Percentiles rank a stretch among this genome's conserved stretches.
These are phyloP conservation scores for Pseudomyrmex cubaensis DNA, from an alignment of 1,140 invertebrate genomes.

Conservation along the genomic window DNA sequence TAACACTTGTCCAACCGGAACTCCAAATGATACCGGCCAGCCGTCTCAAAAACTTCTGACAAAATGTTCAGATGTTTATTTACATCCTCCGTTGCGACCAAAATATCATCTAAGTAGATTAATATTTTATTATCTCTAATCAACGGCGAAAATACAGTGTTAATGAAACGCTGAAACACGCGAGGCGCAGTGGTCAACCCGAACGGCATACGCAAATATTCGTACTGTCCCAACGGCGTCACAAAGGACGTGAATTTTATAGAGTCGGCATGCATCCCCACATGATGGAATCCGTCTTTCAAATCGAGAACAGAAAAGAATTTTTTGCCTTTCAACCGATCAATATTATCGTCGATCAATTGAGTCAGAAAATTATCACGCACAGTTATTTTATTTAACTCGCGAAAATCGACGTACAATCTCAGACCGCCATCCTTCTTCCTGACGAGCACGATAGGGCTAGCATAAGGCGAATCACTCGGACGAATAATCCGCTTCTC, in stretches of 20 bases:
- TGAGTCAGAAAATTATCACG: constrained; percentile 35
- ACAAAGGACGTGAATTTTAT: background rate
- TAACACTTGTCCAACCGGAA: no score
- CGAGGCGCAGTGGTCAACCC: background rate
- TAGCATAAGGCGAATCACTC: constrained; percentile 22
- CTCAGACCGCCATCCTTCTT: constrained; percentile 73
- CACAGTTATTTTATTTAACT: constrained; percentile 10
- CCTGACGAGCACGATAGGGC: background rate
- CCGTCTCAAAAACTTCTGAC: no score
- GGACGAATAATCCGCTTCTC: background rate
- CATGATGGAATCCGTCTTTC: constrained; percentile 3
- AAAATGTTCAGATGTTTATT: no score
- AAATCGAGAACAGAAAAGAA: constrained; percentile 17
- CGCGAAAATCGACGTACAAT: constrained; percentile 80
- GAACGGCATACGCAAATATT: constrained; percentile 6
- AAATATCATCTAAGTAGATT: no score
- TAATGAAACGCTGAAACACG: no score
- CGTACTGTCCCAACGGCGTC: constrained; percentile 9
- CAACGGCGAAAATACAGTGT: no score
- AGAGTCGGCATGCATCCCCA: background rate
- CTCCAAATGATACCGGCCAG: no score
- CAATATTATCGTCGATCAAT: constrained; percentile 21
- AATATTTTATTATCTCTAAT: no score
- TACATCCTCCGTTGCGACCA: no score
- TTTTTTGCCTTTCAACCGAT: background rate